Base-by-base conservation (phyloP, 2,113 vertebrate genomes). In the Heterotilapia buettikoferi region DNA sequence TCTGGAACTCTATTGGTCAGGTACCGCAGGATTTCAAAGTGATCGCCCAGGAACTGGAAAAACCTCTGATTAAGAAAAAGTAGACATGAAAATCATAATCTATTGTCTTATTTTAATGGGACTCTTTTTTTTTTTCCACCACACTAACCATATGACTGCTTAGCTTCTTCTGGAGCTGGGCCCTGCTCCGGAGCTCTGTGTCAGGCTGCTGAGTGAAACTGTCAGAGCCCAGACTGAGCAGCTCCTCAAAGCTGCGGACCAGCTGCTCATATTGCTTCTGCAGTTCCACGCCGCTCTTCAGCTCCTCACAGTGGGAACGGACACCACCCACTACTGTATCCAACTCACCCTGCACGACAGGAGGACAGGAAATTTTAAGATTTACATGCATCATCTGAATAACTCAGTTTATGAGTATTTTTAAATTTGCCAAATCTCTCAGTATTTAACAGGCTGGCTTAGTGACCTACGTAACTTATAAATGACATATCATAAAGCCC, bases 91-190 rank as follows among this genome's bases (percentile, higher is more conserved):
- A 53, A 21, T 2, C 21, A 54, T 6, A 38, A 24, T n/a, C 13
- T 29, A 16, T 14, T 14, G 16, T 19, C 14, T 53, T 9, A 11
- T 26, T 4, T 16, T 1, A 1, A 5, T 0, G 50, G 7, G 18
- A 71, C 10, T 36, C 29, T 14, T 83, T 78, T 33, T 14, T 83
- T 78, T 33, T 53, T 24, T 3, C 21, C 11, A 5, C 2, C 18
- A 14, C 26, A 73, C 85, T 24, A 21, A 99, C 98, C 97, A 96
- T 97, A 40, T 98, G 96, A 45, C 94, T 94, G 84, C 92, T 71
- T 80, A 98, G 85, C 57, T 95, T 93, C 83, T 93, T 93, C 80
- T 95, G 95, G 6, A 99, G 94, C 50, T 95, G 92, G 5, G 31
- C 81, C 86, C 93, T 96, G 91, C 87, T 97, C 89, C 68, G 95